Evolutionary conservation across 2,888 invertebrate species (phyloP).

Genomic region (Neuroscelio doddi): DNA sequence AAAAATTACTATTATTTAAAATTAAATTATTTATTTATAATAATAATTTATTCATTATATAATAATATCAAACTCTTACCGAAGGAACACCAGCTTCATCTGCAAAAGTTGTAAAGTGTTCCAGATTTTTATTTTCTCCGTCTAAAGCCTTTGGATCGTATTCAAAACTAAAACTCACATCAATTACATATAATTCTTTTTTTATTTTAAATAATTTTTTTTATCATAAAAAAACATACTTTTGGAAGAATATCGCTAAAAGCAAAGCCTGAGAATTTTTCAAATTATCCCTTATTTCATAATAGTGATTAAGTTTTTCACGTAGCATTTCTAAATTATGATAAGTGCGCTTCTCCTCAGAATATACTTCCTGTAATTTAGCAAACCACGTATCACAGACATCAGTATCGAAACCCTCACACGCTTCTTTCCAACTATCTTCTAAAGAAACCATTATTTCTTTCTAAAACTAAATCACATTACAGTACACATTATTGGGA

Average conservation of each 20-base stretch:
- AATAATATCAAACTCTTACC: slow-evolving; percentile 59
- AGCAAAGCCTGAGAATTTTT: slow-evolving; percentile 72
- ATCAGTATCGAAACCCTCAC: slow-evolving; percentile 61
- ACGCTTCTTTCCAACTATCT: slow-evolving; percentile 69
- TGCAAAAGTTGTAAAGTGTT: slow-evolving; percentile 74
- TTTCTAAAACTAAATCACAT: neutral
- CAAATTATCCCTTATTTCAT: slow-evolving; percentile 70
- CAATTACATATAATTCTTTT: neutral
- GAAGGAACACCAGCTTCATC: slow-evolving; percentile 72
- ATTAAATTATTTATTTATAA: neutral
- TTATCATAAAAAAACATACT: slow-evolving; percentile 69
- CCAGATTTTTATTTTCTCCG: slow-evolving; percentile 74
- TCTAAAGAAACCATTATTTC: slow-evolving; percentile 64
- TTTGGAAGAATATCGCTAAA: slow-evolving; percentile 75
- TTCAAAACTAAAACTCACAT: slow-evolving; percentile 71
- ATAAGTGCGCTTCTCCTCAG: slow-evolving; percentile 72
- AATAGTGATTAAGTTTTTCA: slow-evolving; percentile 72
- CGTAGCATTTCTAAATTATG: slow-evolving; percentile 73
- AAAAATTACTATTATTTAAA: slow-evolving; percentile 7
- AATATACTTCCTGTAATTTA: slow-evolving; percentile 68
- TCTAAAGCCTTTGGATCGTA: slow-evolving; percentile 76
- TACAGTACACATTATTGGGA: too few species aligned
- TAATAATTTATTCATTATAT: neutral
- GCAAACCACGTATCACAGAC: slow-evolving; percentile 70
- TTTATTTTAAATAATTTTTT: neutral